phyloP scores from a whole-genome alignment of 2,797 vertebrate species.

The Coranthus polyacanthus region DNA sequence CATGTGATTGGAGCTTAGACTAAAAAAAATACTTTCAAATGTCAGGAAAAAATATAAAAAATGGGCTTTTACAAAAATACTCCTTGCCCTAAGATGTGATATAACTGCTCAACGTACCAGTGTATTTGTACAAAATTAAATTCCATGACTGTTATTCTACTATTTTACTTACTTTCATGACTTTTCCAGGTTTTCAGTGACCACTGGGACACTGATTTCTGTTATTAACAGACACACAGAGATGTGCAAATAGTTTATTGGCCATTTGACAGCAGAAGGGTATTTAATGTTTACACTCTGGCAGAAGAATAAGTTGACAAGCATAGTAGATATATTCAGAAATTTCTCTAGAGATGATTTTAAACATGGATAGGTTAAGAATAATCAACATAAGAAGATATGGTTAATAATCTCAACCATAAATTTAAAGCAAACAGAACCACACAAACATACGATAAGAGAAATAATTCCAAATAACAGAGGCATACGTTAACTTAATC shows the following conservation, averaged over 20 bases:
- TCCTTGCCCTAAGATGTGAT: no score
- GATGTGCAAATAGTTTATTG: constrained; percentile 83
- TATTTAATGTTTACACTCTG: constrained; percentile 66
- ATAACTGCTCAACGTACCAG: no score
- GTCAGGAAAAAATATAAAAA: no score
- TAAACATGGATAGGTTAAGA: constrained; percentile 36
- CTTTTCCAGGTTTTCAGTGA: no score
- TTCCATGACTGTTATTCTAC: no score
- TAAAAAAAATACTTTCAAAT: no score
- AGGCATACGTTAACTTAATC: constrained; percentile 41
- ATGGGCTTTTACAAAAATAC: no score
- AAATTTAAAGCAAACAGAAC: constrained; percentile 8
- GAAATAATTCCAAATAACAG: constrained; percentile 27
- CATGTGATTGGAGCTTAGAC: no score
- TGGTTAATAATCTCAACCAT: constrained; percentile 40
- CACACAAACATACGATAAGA: constrained; percentile 4
- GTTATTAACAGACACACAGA: constrained; percentile 15
- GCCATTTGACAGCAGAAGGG: constrained; percentile 67
- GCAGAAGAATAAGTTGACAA: constrained; percentile 66
- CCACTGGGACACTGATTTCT: no score
- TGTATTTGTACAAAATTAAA: no score
- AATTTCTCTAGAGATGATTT: constrained; percentile 52
- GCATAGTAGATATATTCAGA: constrained; percentile 74
- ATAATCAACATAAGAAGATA: constrained; percentile 37
- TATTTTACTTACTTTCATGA: no score